Conservation (phyloP, 2,888 invertebrate species). For the Pocota personata region DNA sequence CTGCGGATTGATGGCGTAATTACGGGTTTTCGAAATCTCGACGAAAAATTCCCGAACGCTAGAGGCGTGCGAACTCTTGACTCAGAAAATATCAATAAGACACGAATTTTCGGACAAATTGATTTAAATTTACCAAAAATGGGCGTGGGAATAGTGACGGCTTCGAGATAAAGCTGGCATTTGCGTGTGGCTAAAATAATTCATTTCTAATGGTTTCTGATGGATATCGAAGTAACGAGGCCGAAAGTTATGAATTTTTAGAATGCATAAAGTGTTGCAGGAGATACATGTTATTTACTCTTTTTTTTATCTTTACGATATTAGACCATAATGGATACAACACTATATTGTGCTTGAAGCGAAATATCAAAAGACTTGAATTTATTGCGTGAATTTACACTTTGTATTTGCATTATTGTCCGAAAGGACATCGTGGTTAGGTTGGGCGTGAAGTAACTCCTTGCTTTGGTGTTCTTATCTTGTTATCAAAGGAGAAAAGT, state of each 20-base stretch:
- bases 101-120: conserved; percentile 68
- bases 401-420: background rate
- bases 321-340: conserved; percentile 6
- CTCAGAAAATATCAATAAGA: conserved; percentile 64
- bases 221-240: conserved; percentile 54
- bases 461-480: too few relatives aligned
- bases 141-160: conserved; percentile 72
- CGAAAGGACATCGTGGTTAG: too few relatives aligned
- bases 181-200: conserved; percentile 65
- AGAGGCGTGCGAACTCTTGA: conserved; percentile 46
- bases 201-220: conserved; percentile 51
- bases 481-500: too few relatives aligned
- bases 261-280: conserved; percentile 2
- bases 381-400: background rate
- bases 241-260: conserved; percentile 55
- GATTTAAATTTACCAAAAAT: conserved; percentile 71
- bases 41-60: conserved; percentile 25
- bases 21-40: conserved; percentile 35
- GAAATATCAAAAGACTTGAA: background rate
- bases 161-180: conserved; percentile 66
- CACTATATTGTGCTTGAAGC: background rate
- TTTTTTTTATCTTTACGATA: conserved; percentile 12
- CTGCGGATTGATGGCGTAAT: conserved; percentile 65
- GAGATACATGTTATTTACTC: background rate
- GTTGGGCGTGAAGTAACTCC: too few relatives aligned